Evolutionary conservation across 2,888 invertebrate genomes (phyloP).

Genomic region (Proisotoma minuta): DNA sequence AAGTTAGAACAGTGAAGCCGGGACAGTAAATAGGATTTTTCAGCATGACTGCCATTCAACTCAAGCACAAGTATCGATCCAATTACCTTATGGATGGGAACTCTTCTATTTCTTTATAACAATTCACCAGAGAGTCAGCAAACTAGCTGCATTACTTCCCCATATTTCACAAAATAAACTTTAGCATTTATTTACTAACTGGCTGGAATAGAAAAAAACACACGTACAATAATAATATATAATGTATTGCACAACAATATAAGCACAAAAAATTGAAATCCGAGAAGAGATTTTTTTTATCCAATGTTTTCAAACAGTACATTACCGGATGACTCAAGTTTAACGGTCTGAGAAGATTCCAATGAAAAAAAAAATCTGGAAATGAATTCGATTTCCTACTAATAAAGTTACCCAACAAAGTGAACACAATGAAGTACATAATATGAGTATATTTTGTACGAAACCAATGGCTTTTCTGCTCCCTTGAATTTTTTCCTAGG

Average conservation of each 20-base stretch:
- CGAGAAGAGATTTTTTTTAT: neutral
- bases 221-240: too few species aligned
- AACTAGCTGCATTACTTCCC: constrained; percentile 10
- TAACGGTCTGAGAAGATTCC: too few species aligned
- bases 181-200: neutral
- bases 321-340: neutral
- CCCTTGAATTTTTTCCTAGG: constrained; percentile 4
- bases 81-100: constrained; percentile 47
- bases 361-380: too few species aligned
- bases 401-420: constrained; percentile 1
- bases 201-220: too few species aligned
- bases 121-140: constrained; percentile 11
- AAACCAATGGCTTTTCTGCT: too few species aligned
- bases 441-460: neutral
- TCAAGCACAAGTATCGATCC: constrained; percentile 41
- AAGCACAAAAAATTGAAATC: too few species aligned
- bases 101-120: constrained; percentile 23
- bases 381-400: neutral
- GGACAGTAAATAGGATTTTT: constrained; percentile 37
- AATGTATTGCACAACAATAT: too few species aligned
- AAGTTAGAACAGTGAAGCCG: constrained; percentile 15
- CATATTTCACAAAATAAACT: constrained; percentile 18
- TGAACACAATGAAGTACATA: neutral
- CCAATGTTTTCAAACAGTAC: neutral
- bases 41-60: constrained; percentile 35